phyloP scores from a whole-genome alignment of 2,888 invertebrate genomes.

The Teinopalpus imperialis region DNA sequence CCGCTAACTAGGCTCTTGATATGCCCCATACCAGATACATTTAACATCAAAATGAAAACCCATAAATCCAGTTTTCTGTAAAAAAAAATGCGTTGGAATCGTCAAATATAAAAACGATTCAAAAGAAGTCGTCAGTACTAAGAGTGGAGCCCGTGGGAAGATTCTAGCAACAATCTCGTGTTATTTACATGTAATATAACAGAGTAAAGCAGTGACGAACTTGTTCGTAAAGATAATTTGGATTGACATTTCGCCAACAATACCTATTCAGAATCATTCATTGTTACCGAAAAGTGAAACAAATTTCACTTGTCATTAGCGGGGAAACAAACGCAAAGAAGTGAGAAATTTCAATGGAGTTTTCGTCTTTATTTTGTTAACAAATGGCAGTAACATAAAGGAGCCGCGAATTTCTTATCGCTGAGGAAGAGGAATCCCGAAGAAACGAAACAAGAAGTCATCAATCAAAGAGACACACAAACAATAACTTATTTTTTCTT shows the following conservation, averaged over 20 bases:
- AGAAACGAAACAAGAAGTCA: slow-evolving; percentile 46
- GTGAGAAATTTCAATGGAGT: slow-evolving; percentile 44
- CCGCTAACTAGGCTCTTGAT: too few relatives aligned
- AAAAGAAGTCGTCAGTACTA: too few relatives aligned
- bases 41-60: too few relatives aligned
- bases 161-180: too few relatives aligned
- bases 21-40: too few relatives aligned
- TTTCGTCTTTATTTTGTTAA: slow-evolving; percentile 41
- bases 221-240: not conserved
- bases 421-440: slow-evolving; percentile 39
- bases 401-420: slow-evolving; percentile 40
- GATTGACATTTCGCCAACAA: slow-evolving; percentile 12
- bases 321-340: slow-evolving; percentile 36
- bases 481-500: slow-evolving; percentile 25
- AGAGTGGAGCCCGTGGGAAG: too few relatives aligned
- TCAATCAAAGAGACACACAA: slow-evolving; percentile 45
- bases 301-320: slow-evolving; percentile 51
- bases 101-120: too few relatives aligned
- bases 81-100: too few relatives aligned
- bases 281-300: slow-evolving; percentile 41
- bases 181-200: too few relatives aligned
- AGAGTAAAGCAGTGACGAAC: not conserved
- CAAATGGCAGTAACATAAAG: slow-evolving; percentile 43
- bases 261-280: slow-evolving; percentile 7
- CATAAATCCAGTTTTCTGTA: too few relatives aligned